These are phyloP conservation scores for Salvelinus alpinus DNA, from an alignment of 2,113 vertebrate genomes.

Conservation along the genomic window DNA sequence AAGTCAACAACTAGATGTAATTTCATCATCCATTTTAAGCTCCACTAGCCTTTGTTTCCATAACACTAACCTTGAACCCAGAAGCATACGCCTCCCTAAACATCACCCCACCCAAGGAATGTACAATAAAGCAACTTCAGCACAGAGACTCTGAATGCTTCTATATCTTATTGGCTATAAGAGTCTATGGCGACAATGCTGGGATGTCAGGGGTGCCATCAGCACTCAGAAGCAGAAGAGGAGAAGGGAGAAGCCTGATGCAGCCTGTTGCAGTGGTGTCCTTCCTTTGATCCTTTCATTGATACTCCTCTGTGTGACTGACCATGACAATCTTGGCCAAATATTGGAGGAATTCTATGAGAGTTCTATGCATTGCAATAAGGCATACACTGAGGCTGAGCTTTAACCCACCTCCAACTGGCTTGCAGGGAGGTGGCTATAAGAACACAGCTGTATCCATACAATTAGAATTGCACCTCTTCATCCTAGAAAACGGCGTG, in stretches of 20 bases:
- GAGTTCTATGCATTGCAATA: too few relatives aligned
- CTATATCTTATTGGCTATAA: constrained; percentile 37
- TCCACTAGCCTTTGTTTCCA: constrained; percentile 4
- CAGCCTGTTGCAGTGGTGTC: not conserved
- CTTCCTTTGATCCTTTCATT: not conserved
- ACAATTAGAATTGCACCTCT: not conserved
- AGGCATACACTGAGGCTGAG: too few relatives aligned
- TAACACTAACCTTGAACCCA: not conserved
- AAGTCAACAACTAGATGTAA: not conserved
- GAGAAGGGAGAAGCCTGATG: not conserved
- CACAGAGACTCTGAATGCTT: constrained; percentile 25
- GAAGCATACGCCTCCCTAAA: not conserved
- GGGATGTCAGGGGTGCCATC: constrained; percentile 40
- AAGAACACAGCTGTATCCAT: too few relatives aligned
- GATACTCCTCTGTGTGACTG: not conserved
- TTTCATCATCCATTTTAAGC: not conserved
- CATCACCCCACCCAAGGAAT: not conserved
- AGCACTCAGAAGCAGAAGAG: not conserved
- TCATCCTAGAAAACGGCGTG: not conserved
- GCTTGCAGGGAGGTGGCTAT: too few relatives aligned
- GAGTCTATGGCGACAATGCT: constrained; percentile 41
- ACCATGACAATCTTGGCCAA: too few relatives aligned
- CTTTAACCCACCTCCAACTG: too few relatives aligned
- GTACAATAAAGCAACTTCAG: constrained; percentile 22
- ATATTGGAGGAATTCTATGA: too few relatives aligned